Evolutionary conservation across 2,888 invertebrate genomes (phyloP).

Genomic region (Lasioglossum marginatum): DNA sequence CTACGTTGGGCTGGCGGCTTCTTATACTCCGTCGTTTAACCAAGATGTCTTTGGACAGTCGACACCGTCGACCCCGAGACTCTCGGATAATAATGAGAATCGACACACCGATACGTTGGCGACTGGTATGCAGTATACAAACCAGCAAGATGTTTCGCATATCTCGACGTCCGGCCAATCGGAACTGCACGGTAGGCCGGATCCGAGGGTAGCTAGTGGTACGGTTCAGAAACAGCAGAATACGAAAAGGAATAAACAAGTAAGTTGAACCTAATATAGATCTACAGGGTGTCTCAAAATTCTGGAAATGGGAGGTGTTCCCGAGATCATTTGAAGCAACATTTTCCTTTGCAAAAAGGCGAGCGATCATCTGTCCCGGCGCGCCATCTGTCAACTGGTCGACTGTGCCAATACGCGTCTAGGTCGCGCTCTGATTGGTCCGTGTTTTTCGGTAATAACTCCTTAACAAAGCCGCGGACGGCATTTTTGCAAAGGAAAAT

Average conservation of each 20-base stretch:
- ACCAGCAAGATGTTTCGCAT: conserved; percentile 33
- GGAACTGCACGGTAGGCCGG: conserved; percentile 9
- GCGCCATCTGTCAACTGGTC: no score
- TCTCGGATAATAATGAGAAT: not conserved
- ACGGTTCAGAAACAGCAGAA: conserved; percentile 57
- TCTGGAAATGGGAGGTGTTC: no score
- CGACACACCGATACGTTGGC: conserved; percentile 1
- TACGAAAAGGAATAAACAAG: conserved; percentile 78
- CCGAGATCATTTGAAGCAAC: no score
- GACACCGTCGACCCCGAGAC: not conserved
- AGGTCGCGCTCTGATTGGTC: no score
- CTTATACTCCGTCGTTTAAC: conserved; percentile 15
- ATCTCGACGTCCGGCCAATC: conserved; percentile 23
- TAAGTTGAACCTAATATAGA: conserved; percentile 46
- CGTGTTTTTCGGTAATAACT: no score
- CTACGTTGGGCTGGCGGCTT: not conserved
- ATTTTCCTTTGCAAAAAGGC: no score
- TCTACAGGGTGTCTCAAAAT: no score
- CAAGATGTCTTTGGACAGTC: conserved; percentile 4
- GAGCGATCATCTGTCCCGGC: no score
- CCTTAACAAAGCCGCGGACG: no score
- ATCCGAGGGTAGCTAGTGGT: conserved; percentile 12
- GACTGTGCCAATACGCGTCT: no score
- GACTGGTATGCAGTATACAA: not conserved
- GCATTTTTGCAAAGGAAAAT: no score